Percentiles rank a stretch among this genome's conserved stretches.
These are phyloP conservation scores for Megalops atlanticus DNA, from an alignment of 2,113 vertebrate species.

Conservation along the genomic window DNA sequence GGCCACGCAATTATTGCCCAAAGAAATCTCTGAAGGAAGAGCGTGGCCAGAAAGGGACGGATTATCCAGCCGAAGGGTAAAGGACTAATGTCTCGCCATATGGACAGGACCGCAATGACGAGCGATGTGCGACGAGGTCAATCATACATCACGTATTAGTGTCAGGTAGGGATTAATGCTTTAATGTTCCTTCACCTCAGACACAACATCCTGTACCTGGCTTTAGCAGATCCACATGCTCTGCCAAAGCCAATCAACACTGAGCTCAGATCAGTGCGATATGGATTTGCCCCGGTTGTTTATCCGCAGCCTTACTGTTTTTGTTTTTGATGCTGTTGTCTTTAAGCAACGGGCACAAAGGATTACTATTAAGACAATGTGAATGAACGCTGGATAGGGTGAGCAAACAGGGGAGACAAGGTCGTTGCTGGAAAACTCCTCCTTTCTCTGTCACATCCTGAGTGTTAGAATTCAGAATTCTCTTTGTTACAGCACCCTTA, in stretches of 20 bases:
- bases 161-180: slow-evolving; percentile 78
- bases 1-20: slow-evolving; percentile 74
- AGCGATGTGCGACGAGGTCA: slow-evolving; percentile 70
- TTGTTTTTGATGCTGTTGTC: background rate
- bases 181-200: slow-evolving; percentile 64
- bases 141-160: slow-evolving; percentile 80
- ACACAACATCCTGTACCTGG: slow-evolving; percentile 53
- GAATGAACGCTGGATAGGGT: too few relatives aligned
- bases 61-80: slow-evolving; percentile 72
- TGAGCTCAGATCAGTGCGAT: background rate
- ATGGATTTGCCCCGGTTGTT: background rate
- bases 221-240: slow-evolving; percentile 41
- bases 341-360: background rate
- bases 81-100: slow-evolving; percentile 75
- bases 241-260: slow-evolving; percentile 24
- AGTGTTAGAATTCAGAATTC: background rate
- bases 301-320: background rate
- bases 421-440: background rate
- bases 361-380: background rate
- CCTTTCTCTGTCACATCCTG: background rate
- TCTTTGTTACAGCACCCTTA: background rate
- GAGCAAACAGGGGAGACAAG: background rate
- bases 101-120: slow-evolving; percentile 68
- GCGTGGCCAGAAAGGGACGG: slow-evolving; percentile 67
- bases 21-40: slow-evolving; percentile 77